Percentiles rank a stretch among this genome's conserved stretches.
phyloP scores from a whole-genome alignment of 2,113 vertebrate genomes.

The Aldabrachelys gigantea region DNA sequence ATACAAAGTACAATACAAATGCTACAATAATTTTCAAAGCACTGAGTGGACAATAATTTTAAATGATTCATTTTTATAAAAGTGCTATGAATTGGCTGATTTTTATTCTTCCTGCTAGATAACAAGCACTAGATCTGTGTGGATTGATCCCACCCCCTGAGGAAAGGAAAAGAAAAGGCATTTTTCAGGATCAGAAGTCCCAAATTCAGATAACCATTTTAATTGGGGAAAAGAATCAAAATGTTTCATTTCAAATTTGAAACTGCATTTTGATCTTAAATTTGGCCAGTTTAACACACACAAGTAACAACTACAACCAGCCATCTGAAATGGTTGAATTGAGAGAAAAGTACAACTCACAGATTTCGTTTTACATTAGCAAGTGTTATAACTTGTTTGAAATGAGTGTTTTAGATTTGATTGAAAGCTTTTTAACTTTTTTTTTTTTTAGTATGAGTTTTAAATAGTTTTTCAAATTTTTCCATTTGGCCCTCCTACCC shows the following conservation, averaged over 20 bases:
- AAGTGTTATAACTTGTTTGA: not conserved
- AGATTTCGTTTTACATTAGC: not conserved
- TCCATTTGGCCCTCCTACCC: not conserved
- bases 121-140: fast-evolving
- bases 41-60: not conserved
- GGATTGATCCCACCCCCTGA: not conserved
- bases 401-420: not conserved
- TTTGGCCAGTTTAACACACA: not conserved
- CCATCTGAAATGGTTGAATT: not conserved
- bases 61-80: not conserved
- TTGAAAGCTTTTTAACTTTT: not conserved
- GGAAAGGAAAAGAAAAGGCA: too few species aligned
- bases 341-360: not conserved
- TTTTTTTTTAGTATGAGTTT: not conserved
- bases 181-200: not conserved
- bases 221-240: not conserved
- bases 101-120: not conserved
- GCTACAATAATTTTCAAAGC: not conserved
- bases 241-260: not conserved
- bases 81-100: not conserved
- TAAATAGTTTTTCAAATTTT: not conserved
- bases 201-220: not conserved
- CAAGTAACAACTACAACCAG: not conserved
- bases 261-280: not conserved
- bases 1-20: too few species aligned